Evolutionary conservation across 2,113 vertebrate species (phyloP).

Genomic region (Ailuropoda melanoleuca): DNA sequence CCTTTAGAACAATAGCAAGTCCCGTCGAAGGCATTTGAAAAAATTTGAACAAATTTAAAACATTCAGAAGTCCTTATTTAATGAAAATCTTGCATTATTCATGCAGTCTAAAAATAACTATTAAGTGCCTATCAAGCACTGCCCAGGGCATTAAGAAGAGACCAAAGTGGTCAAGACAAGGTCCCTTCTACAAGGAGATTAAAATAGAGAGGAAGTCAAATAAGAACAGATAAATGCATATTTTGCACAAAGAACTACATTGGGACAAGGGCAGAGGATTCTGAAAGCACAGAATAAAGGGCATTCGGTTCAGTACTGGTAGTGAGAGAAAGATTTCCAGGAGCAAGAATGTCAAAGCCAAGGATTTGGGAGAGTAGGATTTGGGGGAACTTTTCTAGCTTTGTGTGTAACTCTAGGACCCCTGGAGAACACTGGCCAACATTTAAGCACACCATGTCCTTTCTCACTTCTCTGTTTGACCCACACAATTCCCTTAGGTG

Average conservation of each 20-base stretch:
- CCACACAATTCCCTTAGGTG: neutral
- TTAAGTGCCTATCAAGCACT: neutral
- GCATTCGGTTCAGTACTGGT: neutral
- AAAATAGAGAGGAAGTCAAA: neutral
- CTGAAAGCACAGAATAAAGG: neutral
- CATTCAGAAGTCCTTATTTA: neutral
- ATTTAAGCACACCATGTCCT: neutral
- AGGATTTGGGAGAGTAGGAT: neutral
- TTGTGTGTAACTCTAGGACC: neutral
- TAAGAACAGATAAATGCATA: neutral
- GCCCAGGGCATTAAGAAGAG: neutral
- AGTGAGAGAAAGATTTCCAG: neutral
- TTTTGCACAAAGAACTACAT: neutral
- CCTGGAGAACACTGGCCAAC: neutral
- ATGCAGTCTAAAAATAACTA: neutral
- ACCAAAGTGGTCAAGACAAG: neutral
- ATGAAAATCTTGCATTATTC: constrained; percentile 3
- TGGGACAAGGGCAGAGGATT: neutral
- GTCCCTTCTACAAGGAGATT: neutral
- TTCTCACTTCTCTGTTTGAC: neutral
- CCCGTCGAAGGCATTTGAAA: neutral
- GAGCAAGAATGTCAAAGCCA: neutral
- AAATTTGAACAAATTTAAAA: neutral
- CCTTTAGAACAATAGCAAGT: neutral
- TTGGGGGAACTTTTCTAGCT: neutral